Base-by-base conservation (phyloP, 2,888 invertebrate genomes). In the Hydropsyche betteni region DNA sequence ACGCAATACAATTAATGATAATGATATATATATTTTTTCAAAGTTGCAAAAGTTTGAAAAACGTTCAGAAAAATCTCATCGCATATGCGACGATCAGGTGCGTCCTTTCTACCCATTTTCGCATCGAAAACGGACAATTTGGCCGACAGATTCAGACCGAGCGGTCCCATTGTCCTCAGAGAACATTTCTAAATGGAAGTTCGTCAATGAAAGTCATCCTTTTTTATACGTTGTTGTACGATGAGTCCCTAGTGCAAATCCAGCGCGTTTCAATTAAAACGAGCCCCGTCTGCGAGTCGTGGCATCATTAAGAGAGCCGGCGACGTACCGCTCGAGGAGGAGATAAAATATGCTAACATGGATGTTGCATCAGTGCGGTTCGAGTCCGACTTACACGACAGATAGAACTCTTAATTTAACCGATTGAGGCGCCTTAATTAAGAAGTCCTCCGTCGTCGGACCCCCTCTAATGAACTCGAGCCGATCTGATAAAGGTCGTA, bases 351-450 rank as follows among this genome's bases (percentile, higher is more conserved):
- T 64, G 64, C 64, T 64, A 64, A 64, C 64, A 64, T 64, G 64
- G 64, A 64, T 64, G 64, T 64, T 64, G 64, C 64, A 64, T 64
- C 64, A 64, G 64, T 64, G 64, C 64, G 64, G 64, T 64, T 51
- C 71, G 53, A 53, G 16, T 53, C 52, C 69, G 38, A 52, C 36
- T 52, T 14, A 71, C 38, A 69, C 74, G 55, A 74, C 55, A 74
- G 58, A 72, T 71, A 69, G 72, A 77, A 68, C 64, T 74, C 73
- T 77, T 72, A 77, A 77, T 77, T 74, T 73, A 79, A 77, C 64
- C 64, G 64, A 79, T 76, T 77, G 76, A 73, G 74, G 76, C 44
- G 44, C 44, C 77, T 79, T 79, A 79, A 79, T 79, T 79, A 79
- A 74, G 76, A 77, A 79, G 76, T 75, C 75, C 69, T 69, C 58